These are phyloP conservation scores for Heterodera schachtii DNA, from an alignment of 1,140 invertebrate species.

Conservation along the genomic window DNA sequence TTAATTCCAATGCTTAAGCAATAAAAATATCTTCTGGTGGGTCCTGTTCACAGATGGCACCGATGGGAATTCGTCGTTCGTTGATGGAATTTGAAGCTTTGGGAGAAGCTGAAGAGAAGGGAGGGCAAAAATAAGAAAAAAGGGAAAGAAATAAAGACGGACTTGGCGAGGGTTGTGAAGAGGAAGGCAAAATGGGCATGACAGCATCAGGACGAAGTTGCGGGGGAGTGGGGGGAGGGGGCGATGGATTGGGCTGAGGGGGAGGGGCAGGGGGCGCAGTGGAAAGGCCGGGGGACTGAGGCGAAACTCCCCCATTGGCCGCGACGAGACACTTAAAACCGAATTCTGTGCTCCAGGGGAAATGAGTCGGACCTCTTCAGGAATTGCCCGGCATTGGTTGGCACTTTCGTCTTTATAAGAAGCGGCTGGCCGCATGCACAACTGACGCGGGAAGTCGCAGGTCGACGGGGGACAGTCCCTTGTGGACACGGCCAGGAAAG, in stretches of 20 bases:
- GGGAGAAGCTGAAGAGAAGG: background rate
- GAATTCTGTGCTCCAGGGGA: no score
- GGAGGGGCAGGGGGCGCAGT: background rate
- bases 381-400: constrained; percentile 56
- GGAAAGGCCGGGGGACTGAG: background rate
- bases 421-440: constrained; percentile 56
- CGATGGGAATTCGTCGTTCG: background rate
- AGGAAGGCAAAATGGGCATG: background rate
- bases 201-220: background rate
- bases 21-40: constrained; percentile 43
- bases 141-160: background rate
- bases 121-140: background rate
- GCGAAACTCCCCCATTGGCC: constrained; percentile 57
- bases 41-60: constrained; percentile 48
- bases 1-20: background rate
- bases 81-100: background rate
- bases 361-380: constrained; percentile 24
- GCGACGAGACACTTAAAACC: constrained; percentile 59
- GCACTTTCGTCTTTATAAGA: constrained; percentile 50
- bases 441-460: constrained; percentile 62
- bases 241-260: background rate
- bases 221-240: background rate
- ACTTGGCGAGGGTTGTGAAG: background rate
- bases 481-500: constrained; percentile 57
- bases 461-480: constrained; percentile 54